A percentile compares a stretch with the other conserved stretches of the same genome.
phyloP scores from a whole-genome alignment of 2,113 vertebrate species.

The Odontophorus gujanensis region DNA sequence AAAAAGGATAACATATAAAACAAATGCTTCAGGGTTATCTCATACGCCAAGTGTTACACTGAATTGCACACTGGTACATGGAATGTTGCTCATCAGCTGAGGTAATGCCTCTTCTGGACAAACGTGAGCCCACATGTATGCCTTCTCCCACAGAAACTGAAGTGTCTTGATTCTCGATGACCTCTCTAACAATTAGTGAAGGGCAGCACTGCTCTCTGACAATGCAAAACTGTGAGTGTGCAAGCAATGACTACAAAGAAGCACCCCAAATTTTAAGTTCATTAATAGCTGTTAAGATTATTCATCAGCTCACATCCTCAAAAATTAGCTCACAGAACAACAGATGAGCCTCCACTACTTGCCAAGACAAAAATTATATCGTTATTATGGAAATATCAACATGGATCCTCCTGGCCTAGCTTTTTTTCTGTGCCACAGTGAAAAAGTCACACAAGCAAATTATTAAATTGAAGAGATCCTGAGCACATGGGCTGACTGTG shows the following conservation, averaged over 20 bases:
- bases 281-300: neutral
- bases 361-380: neutral
- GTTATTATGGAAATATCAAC: neutral
- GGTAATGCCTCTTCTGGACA: constrained; percentile 18
- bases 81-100: neutral
- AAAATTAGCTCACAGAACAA: neutral
- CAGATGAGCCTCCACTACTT: neutral
- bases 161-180: neutral
- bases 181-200: neutral
- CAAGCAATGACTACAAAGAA: neutral
- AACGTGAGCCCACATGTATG: neutral
- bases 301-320: neutral
- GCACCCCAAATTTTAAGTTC: neutral
- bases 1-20: neutral
- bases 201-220: neutral
- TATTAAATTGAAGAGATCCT: neutral
- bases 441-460: neutral
- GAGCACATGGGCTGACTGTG: neutral
- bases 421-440: neutral
- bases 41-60: neutral
- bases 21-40: neutral
- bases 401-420: neutral
- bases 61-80: neutral
- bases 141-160: neutral
- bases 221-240: neutral